Conservation (phyloP, 2,113 vertebrate species). For the Callorhinus ursinus region DNA sequence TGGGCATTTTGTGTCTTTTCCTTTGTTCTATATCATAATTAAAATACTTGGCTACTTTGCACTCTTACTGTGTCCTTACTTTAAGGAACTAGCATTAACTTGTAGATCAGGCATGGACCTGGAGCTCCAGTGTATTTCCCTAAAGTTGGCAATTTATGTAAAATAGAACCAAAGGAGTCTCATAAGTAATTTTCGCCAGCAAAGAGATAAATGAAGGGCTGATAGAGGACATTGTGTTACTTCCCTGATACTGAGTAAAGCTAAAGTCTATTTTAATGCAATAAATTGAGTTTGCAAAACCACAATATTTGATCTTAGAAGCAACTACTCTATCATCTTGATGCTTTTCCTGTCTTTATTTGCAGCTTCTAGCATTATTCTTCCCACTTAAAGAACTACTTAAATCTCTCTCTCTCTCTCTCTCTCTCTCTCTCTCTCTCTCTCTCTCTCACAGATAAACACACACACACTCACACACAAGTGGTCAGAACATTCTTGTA, state of each 20-base stretch:
- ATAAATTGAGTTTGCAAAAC: slow-evolving; percentile 71
- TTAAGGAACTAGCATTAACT: slow-evolving; percentile 46
- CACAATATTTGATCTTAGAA: slow-evolving; percentile 73
- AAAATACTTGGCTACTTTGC: not conserved
- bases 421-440: not conserved
- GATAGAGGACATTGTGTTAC: slow-evolving; percentile 59
- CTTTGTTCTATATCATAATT: slow-evolving; percentile 21
- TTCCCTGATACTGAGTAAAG: slow-evolving; percentile 63
- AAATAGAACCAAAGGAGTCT: slow-evolving; percentile 61
- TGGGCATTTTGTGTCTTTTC: not conserved
- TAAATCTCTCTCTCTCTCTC: slow-evolving; percentile 24
- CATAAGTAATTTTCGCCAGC: slow-evolving; percentile 73
- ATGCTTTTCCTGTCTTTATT: slow-evolving; percentile 67
- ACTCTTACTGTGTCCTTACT: slow-evolving; percentile 4
- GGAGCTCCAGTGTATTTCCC: not conserved
- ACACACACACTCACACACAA: not conserved
- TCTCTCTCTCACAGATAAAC: fast-evolving
- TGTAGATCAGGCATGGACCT: not conserved
- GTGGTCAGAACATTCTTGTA: slow-evolving; percentile 17
- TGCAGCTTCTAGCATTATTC: slow-evolving; percentile 69
- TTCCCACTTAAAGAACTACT: slow-evolving; percentile 53
- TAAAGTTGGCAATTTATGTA: slow-evolving; percentile 61
- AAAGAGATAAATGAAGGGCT: slow-evolving; percentile 63
- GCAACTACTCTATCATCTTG: slow-evolving; percentile 69
- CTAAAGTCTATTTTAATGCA: slow-evolving; percentile 74